phyloP scores from a whole-genome alignment of 2,797 vertebrate genomes.

The Argentina silus region DNA sequence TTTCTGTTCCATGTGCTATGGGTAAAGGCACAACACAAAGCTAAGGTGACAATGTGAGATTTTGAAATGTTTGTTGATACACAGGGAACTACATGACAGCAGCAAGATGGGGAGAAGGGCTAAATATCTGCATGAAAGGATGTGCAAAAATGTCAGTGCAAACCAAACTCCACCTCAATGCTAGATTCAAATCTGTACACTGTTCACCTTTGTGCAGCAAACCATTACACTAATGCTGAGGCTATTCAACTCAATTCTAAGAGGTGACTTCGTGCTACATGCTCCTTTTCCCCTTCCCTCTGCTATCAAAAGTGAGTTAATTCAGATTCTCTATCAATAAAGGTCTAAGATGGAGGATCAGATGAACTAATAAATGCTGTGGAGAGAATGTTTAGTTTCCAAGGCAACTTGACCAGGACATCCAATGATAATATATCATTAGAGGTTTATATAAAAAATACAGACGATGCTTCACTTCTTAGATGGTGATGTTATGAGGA shows the following conservation, averaged over 20 bases:
- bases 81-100: neutral
- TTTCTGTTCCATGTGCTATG: neutral
- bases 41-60: neutral
- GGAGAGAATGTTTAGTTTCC: constrained; percentile 4
- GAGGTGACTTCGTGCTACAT: neutral
- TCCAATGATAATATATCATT: neutral
- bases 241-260: neutral
- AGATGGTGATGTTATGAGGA: neutral
- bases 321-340: neutral
- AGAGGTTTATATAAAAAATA: neutral
- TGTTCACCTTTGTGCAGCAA: neutral
- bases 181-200: neutral
- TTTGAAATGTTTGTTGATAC: neutral
- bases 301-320: neutral
- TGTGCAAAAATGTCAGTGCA: neutral
- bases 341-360: neutral
- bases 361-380: neutral
- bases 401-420: constrained; percentile 4
- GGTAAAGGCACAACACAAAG: constrained; percentile 2
- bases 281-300: neutral
- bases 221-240: neutral
- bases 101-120: neutral
- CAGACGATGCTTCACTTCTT: neutral
- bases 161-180: neutral
- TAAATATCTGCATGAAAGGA: neutral